These are phyloP conservation scores for Eupithecia abbreviata DNA, from an alignment of 2,888 invertebrate species.

Conservation along the genomic window DNA sequence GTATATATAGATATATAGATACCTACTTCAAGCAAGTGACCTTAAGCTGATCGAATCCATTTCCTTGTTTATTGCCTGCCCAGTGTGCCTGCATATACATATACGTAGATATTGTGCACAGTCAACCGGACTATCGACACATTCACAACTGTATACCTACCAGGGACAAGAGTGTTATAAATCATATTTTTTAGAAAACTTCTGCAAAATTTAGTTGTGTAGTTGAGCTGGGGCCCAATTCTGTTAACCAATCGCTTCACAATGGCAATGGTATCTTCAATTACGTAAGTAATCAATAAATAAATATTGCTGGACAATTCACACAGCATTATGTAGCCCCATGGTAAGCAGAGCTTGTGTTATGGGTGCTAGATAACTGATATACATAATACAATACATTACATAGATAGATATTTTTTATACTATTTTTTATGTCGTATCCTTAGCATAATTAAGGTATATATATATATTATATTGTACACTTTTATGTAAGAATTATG, in stretches of 20 bases:
- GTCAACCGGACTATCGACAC: not conserved
- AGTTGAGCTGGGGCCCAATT: not conserved
- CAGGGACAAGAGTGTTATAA: not conserved
- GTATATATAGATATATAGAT: too few species aligned
- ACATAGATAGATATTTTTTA: too few species aligned
- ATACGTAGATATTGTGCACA: conserved; percentile 8
- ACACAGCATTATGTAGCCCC: too few species aligned
- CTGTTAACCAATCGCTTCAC: not conserved
- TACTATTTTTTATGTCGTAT: too few species aligned
- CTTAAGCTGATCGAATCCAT: conserved; percentile 49
- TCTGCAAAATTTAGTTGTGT: not conserved
- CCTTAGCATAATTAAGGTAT: too few species aligned
- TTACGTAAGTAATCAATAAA: too few species aligned
- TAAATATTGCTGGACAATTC: too few species aligned
- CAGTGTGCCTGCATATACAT: not conserved
- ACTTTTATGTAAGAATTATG: too few species aligned
- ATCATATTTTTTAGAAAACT: not conserved
- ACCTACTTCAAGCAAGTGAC: conserved; percentile 56
- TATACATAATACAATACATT: too few species aligned
- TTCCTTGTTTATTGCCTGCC: conserved; percentile 52
- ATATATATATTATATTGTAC: too few species aligned
- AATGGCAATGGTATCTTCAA: not conserved
- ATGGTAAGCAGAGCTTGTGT: too few species aligned
- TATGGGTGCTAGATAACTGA: too few species aligned
- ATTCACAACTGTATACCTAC: not conserved